A percentile compares a stretch with the other conserved stretches of the same genome.
phyloP scores from a whole-genome alignment of 2,797 vertebrate genomes.

The Sebastes iracundus region DNA sequence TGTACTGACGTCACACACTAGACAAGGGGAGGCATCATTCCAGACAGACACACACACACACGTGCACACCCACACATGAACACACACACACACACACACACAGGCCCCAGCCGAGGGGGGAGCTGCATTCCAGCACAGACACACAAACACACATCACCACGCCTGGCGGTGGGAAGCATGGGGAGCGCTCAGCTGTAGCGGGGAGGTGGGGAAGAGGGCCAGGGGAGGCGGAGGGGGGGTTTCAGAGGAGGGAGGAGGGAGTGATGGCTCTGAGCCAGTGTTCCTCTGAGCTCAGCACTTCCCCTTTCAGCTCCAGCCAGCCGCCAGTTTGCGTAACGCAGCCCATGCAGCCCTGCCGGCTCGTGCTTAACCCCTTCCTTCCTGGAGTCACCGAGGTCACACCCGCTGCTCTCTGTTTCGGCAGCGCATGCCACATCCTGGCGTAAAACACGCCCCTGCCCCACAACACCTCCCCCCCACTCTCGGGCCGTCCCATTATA shows the following conservation, averaged over 20 bases:
- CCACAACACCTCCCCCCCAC: not conserved
- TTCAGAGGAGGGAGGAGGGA: constrained; percentile 55
- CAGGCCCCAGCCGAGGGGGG: constrained; percentile 74
- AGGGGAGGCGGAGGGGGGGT: constrained; percentile 25
- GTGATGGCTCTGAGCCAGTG: constrained; percentile 75
- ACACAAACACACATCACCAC: constrained; percentile 80
- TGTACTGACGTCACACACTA: constrained; percentile 82
- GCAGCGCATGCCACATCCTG: constrained; percentile 43
- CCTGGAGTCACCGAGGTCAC: constrained; percentile 74
- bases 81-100: constrained; percentile 36
- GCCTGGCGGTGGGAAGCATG: constrained; percentile 80
- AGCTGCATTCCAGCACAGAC: constrained; percentile 79
- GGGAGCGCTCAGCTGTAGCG: constrained; percentile 82
- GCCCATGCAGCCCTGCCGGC: constrained; percentile 67
- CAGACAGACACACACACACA: constrained; percentile 67
- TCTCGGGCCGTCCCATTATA: constrained; percentile 29
- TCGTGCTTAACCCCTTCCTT: constrained; percentile 77
- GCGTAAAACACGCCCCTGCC: constrained; percentile 11
- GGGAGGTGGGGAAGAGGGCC: constrained; percentile 58
- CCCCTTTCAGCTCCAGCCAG: constrained; percentile 82
- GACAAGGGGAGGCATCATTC: constrained; percentile 82
- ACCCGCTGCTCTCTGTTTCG: constrained; percentile 35
- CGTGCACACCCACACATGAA: not conserved
- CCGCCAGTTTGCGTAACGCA: constrained; percentile 79
- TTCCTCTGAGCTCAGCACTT: constrained; percentile 84